Base-by-base conservation (phyloP, 2,113 vertebrate species). In the Dipodomys stephensi region DNA sequence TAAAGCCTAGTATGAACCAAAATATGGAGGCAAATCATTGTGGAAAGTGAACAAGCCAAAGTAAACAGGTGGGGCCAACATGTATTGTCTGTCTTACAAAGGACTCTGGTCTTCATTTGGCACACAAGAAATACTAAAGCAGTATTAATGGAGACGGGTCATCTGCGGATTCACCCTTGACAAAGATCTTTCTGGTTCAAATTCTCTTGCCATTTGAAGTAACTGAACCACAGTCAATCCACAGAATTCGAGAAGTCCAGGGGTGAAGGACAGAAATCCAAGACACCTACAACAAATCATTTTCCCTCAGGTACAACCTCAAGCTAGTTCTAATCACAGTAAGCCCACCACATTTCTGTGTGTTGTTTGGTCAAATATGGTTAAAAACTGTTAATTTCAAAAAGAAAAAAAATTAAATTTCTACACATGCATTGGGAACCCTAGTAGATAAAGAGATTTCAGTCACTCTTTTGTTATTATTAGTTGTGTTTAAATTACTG, bases 251-350 rank as follows among this genome's bases (percentile, higher is more conserved):
- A 88, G 89, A 77, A 72, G 76, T 57, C 72, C 67, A 72, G 23
- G 49, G 39, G 68, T 39, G 44, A 93, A 84, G 76, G 62, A 76
- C 44, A 44, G 49, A 82, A 85, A 44, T 84, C n/a, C 13, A 27
- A 62, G 53, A 64, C 16, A 32, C 57, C 49, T 65, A 25, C 27
- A 92, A 84, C 2, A 57, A 74, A 32, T 81, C 60, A 64, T 27
- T 23, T 74, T 68, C 79, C 79, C 87, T 91, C 84, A 78, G 94
- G 73, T 19, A 18, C 15, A 81, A 46, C 28, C 57, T 71, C n/a
- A 49, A 77, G 53, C 22, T 4, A 27, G 30, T 39, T 65, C n/a
- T 82, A 22, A 81, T 83, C 28, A 57, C 53, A 57, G 49, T 57
- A 57, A 57, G 15, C 53, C 15, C 15, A 57, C 53, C 12, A 15